A percentile compares a stretch with the other conserved stretches of the same genome.
Evolutionary conservation across 1,140 invertebrate species (phyloP).

Genomic region (Lasioglossum albipes): DNA sequence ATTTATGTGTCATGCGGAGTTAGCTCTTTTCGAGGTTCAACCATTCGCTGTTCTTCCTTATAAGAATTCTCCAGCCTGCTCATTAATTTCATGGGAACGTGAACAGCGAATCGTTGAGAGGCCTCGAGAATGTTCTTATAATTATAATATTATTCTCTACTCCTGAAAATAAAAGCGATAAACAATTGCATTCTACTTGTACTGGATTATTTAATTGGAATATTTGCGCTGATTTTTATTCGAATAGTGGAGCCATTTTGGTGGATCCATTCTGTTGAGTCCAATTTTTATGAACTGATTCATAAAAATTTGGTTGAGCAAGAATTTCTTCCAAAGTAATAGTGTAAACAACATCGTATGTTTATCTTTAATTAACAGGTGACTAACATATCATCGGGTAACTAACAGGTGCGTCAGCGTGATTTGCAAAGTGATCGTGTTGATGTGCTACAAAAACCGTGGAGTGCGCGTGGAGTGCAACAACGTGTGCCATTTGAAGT

Average conservation of each 20-base stretch:
- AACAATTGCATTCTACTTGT: not conserved
- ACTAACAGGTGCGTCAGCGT: not conserved
- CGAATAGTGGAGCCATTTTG: too few species aligned
- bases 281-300: too few species aligned
- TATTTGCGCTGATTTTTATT: too few species aligned
- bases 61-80: too few species aligned
- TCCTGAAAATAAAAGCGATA: conserved; percentile 23
- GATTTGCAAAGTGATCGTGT: not conserved
- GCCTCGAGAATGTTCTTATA: not conserved
- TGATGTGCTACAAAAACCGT: not conserved
- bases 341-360: too few species aligned
- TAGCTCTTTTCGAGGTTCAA: conserved; percentile 41
- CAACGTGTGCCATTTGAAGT: not conserved
- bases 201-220: too few species aligned
- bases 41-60: not conserved
- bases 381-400: too few species aligned
- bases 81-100: too few species aligned
- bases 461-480: not conserved
- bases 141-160: not conserved
- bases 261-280: too few species aligned
- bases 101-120: not conserved
- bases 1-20: conserved; percentile 74
- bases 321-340: too few species aligned
- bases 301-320: too few species aligned
- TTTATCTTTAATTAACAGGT: too few species aligned